These are phyloP conservation scores for Caerostris darwini DNA, from an alignment of 1,140 invertebrate species.

Conservation along the genomic window DNA sequence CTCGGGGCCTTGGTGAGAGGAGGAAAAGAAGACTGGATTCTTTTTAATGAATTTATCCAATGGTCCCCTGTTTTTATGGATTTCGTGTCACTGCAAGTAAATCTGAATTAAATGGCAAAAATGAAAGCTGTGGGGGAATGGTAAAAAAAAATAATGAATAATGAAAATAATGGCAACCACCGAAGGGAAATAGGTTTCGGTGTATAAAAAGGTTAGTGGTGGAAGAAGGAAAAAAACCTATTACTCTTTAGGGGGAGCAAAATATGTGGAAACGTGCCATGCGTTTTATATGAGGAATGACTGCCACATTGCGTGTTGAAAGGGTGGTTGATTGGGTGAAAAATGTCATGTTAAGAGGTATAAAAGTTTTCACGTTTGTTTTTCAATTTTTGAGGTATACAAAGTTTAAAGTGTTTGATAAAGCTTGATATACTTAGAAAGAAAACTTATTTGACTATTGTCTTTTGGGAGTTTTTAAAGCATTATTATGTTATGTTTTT, in stretches of 20 bases:
- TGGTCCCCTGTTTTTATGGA: conserved; percentile 49
- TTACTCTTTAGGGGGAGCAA: conserved; percentile 42
- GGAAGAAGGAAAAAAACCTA: background rate
- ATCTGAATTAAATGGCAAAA: conserved; percentile 55
- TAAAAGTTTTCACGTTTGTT: background rate
- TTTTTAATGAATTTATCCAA: conserved; percentile 61
- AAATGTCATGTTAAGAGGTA: background rate
- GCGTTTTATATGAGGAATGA: conserved; percentile 24
- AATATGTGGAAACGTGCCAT: conserved; percentile 21
- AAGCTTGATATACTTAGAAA: too few species aligned
- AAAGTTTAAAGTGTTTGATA: too few species aligned
- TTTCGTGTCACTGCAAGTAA: conserved; percentile 51
- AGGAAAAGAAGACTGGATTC: conserved; percentile 14
- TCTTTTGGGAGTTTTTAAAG: too few species aligned
- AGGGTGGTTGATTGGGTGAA: background rate
- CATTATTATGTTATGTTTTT: too few species aligned
- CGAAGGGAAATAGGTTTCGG: background rate
- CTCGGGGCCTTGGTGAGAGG: too few species aligned
- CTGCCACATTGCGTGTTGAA: background rate
- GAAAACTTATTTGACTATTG: too few species aligned
- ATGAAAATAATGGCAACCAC: background rate
- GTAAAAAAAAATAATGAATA: too few species aligned
- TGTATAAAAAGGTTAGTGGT: background rate
- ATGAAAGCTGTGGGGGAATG: background rate
- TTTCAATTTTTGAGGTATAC: background rate